Percentiles rank a stretch among this genome's conserved stretches.
These are phyloP conservation scores for Heliconius melpomene DNA, from an alignment of 1,140 invertebrate species.

Conservation along the genomic window DNA sequence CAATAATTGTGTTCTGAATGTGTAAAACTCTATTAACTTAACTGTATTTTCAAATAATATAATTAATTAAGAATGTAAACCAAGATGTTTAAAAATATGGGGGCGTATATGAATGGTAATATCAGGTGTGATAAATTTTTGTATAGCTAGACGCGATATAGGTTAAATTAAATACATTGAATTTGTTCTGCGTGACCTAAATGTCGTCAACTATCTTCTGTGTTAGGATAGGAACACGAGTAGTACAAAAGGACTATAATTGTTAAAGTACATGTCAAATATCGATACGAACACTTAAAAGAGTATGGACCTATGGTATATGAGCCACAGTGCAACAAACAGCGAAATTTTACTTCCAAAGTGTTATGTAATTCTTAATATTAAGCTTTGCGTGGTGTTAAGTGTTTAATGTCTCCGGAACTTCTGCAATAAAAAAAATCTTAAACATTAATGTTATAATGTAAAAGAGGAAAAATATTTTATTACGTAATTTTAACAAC, in stretches of 20 bases:
- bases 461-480: constrained; percentile 65
- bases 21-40: not conserved
- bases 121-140: not conserved
- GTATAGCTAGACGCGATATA: not conserved
- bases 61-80: not conserved
- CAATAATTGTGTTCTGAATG: not conserved
- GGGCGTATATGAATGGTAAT: not conserved
- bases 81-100: not conserved
- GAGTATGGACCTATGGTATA: not conserved
- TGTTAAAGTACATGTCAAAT: constrained; percentile 23
- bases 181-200: not conserved
- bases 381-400: constrained; percentile 32
- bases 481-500: constrained; percentile 67
- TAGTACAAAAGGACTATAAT: constrained; percentile 38
- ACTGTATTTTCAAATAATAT: not conserved
- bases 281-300: not conserved
- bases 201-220: not conserved
- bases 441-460: constrained; percentile 46
- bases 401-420: constrained; percentile 32
- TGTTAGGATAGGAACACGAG: constrained; percentile 19
- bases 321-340: not conserved
- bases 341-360: constrained; percentile 12
- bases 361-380: constrained; percentile 8
- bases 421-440: constrained; percentile 42
- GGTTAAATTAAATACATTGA: not conserved